A percentile compares a stretch with the other conserved stretches of the same genome.
phyloP scores from a whole-genome alignment of 2,113 vertebrate species.

The Sprattus sprattus region DNA sequence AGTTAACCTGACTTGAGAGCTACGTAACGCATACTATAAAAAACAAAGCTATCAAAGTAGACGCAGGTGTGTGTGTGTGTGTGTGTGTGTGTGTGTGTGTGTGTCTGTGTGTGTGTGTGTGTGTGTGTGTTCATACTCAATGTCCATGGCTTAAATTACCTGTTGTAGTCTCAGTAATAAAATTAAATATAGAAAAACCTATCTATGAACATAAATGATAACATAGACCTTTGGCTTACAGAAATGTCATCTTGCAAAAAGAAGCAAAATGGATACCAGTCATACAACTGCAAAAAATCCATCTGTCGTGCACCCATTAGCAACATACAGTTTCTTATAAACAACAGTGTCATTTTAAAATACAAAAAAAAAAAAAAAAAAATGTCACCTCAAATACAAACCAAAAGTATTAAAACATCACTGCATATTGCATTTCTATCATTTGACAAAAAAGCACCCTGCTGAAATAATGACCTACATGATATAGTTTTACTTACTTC shows the following conservation, averaged over 20 bases:
- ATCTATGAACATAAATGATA: slow-evolving; percentile 10
- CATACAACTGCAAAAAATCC: background rate
- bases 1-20: slow-evolving; percentile 79
- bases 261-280: background rate
- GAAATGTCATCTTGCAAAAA: slow-evolving; percentile 12
- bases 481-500: background rate
- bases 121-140: background rate
- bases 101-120: background rate
- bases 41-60: slow-evolving; percentile 8
- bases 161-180: background rate
- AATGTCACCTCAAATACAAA: slow-evolving; percentile 2
- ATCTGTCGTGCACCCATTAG: slow-evolving; percentile 2
- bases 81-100: slow-evolving; percentile 7
- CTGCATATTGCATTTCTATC: background rate
- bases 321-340: background rate
- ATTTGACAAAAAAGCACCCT: background rate
- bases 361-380: background rate
- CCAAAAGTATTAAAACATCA: slow-evolving; percentile 9
- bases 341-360: slow-evolving; percentile 5
- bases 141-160: background rate
- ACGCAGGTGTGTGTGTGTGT: background rate
- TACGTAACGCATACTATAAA: slow-evolving; percentile 78
- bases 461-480: slow-evolving; percentile 5
- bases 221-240: slow-evolving; percentile 14
- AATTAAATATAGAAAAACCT: slow-evolving; percentile 10